phyloP scores from a whole-genome alignment of 2,888 invertebrate species.

The Tuberolachnus salignus region DNA sequence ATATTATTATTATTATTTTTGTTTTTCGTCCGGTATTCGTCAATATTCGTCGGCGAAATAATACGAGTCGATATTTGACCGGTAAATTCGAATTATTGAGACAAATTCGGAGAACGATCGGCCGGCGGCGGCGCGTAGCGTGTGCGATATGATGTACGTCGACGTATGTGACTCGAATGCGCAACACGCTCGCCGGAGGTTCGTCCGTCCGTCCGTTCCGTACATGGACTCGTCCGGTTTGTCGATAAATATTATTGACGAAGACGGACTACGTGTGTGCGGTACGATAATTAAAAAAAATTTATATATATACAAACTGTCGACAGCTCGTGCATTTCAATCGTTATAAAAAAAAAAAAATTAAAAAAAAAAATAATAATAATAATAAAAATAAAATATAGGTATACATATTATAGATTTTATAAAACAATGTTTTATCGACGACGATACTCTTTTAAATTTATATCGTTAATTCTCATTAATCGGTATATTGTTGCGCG shows the following conservation, averaged over 20 bases:
- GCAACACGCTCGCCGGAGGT: background rate
- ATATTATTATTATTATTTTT: no score
- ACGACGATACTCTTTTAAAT: no score
- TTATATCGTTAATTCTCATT: slow-evolving; percentile 26
- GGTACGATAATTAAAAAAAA: slow-evolving; percentile 48
- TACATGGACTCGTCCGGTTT: slow-evolving; percentile 52
- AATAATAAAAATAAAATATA: no score
- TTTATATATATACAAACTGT: background rate
- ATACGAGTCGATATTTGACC: slow-evolving; percentile 20
- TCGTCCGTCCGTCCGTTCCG: slow-evolving; percentile 13
- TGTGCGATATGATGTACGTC: slow-evolving; percentile 48
- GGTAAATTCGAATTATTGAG: slow-evolving; percentile 36
- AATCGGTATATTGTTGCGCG: slow-evolving; percentile 15
- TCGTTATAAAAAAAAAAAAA: no score
- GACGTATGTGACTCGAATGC: slow-evolving; percentile 42
- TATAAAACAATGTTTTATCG: no score
- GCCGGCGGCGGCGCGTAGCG: slow-evolving; percentile 15
- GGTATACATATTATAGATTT: no score
- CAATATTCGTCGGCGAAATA: slow-evolving; percentile 17
- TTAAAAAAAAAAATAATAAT: no score
- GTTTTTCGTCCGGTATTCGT: no score
- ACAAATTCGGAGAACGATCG: slow-evolving; percentile 26
- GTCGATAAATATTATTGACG: slow-evolving; percentile 40
- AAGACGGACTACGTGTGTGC: slow-evolving; percentile 5
- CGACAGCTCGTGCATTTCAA: slow-evolving; percentile 46